These are phyloP conservation scores for Heterodera carotae DNA, from an alignment of 1,140 invertebrate species.

Conservation along the genomic window DNA sequence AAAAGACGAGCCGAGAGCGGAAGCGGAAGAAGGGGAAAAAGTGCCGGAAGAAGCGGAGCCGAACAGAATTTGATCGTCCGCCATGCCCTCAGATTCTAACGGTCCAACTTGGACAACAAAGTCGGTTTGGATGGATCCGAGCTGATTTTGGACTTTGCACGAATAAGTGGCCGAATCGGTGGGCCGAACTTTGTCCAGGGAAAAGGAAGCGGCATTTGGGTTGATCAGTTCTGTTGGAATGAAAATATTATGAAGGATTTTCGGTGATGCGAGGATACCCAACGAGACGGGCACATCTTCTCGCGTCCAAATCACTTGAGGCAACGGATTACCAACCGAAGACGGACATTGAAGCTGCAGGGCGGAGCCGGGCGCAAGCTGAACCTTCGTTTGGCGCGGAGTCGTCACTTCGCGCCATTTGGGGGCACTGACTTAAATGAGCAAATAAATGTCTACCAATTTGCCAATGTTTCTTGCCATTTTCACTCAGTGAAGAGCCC, in stretches of 20 bases:
- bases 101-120: slow-evolving; percentile 18
- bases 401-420: slow-evolving; percentile 25
- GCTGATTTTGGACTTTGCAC: slow-evolving; percentile 67
- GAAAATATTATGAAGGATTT: slow-evolving; percentile 1
- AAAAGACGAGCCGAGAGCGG: slow-evolving; percentile 14
- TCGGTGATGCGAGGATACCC: slow-evolving; percentile 23
- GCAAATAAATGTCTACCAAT: not conserved
- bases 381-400: not conserved
- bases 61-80: slow-evolving; percentile 16
- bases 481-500: slow-evolving; percentile 13
- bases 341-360: slow-evolving; percentile 32
- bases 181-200: slow-evolving; percentile 30
- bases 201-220: slow-evolving; percentile 28
- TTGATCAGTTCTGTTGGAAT: slow-evolving; percentile 36
- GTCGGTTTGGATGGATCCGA: slow-evolving; percentile 57
- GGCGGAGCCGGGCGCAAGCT: not conserved
- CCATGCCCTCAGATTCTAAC: slow-evolving; percentile 5
- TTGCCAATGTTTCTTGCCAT: not conserved
- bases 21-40: slow-evolving; percentile 16
- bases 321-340: slow-evolving; percentile 36
- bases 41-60: slow-evolving; percentile 10
- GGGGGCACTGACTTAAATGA: slow-evolving; percentile 26
- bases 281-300: slow-evolving; percentile 9
- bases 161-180: slow-evolving; percentile 67
- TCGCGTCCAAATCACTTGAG: slow-evolving; percentile 36